A percentile compares a stretch with the other conserved stretches of the same genome.
phyloP scores from a whole-genome alignment of 2,888 invertebrate species.

The Entomobrya multifasciata region DNA sequence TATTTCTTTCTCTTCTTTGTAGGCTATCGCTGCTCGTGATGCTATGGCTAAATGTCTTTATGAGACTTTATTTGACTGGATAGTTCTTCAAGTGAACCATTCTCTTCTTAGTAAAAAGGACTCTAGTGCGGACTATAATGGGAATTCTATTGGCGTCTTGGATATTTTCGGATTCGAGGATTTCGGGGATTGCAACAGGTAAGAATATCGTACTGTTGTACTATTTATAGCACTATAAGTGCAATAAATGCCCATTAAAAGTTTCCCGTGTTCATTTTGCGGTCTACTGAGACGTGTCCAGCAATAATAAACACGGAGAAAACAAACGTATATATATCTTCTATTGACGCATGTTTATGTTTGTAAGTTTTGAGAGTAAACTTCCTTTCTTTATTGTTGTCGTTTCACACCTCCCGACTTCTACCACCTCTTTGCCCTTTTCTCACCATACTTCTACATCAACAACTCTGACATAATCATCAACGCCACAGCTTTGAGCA shows the following conservation, averaged over 20 bases:
- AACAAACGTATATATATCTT: background rate
- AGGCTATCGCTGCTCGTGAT: conserved; percentile 95
- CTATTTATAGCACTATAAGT: too few relatives aligned
- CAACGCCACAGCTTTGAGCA: conserved; percentile 90
- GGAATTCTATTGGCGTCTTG: conserved; percentile 96
- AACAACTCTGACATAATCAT: background rate
- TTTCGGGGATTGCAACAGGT: conserved; percentile 89
- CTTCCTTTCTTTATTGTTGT: conserved; percentile 54
- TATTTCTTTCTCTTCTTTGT: conserved; percentile 61
- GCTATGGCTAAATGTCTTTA: conserved; percentile 98
- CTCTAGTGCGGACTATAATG: conserved; percentile 90
- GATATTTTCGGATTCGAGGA: conserved; percentile 99
- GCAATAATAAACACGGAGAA: background rate
- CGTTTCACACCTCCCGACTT: conserved; percentile 32
- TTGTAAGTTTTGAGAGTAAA: conserved; percentile 40
- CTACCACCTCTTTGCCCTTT: background rate
- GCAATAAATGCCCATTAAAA: background rate
- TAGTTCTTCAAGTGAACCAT: conserved; percentile 97
- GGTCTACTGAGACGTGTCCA: conserved; percentile 38
- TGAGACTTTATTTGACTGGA: conserved; percentile 98
- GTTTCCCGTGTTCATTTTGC: conserved; percentile 3
- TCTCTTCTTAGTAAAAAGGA: conserved; percentile 95
- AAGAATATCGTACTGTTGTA: too few relatives aligned
- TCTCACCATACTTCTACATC: background rate
- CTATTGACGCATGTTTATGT: conserved; percentile 2